Percentiles rank a stretch among this genome's conserved stretches.
Conservation (phyloP, 2,113 vertebrate genomes). For the Gymnocephalus cernua region DNA sequence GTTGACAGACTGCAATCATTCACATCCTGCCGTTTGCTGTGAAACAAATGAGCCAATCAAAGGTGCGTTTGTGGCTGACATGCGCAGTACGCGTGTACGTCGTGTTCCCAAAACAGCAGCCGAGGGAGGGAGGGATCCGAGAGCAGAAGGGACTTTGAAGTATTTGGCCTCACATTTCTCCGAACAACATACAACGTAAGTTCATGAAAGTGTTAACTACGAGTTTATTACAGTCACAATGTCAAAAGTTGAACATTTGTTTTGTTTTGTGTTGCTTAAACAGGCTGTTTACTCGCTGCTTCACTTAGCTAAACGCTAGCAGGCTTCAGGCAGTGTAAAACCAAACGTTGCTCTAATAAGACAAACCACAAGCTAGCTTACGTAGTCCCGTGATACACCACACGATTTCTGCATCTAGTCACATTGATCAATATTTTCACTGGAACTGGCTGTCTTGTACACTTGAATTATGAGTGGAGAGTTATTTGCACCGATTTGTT, state of each 20-base stretch:
- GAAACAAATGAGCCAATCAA: slow-evolving; percentile 47
- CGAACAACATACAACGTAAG: slow-evolving; percentile 46
- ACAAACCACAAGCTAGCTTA: slow-evolving; percentile 9
- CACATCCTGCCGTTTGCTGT: neutral
- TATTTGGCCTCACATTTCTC: neutral
- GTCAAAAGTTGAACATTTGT: rapidly evolving
- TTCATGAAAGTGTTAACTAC: slow-evolving; percentile 5
- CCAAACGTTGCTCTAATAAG: neutral
- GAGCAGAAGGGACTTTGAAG: slow-evolving; percentile 20
- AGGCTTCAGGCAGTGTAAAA: neutral
- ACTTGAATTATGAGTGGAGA: neutral
- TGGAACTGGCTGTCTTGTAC: neutral
- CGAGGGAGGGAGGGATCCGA: neutral
- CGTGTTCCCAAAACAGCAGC: slow-evolving; percentile 7
- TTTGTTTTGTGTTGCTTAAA: neutral
- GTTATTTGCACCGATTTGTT: neutral
- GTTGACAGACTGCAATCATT: too few species aligned
- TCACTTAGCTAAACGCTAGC: slow-evolving; percentile 15
- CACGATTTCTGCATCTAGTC: neutral
- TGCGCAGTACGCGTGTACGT: slow-evolving; percentile 49
- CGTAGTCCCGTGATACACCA: slow-evolving; percentile 20
- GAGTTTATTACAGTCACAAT: neutral
- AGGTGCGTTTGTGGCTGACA: neutral
- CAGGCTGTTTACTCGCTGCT: neutral
- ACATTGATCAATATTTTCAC: neutral